Conservation (phyloP, 2,888 invertebrate genomes). For the Anodontia alba region DNA sequence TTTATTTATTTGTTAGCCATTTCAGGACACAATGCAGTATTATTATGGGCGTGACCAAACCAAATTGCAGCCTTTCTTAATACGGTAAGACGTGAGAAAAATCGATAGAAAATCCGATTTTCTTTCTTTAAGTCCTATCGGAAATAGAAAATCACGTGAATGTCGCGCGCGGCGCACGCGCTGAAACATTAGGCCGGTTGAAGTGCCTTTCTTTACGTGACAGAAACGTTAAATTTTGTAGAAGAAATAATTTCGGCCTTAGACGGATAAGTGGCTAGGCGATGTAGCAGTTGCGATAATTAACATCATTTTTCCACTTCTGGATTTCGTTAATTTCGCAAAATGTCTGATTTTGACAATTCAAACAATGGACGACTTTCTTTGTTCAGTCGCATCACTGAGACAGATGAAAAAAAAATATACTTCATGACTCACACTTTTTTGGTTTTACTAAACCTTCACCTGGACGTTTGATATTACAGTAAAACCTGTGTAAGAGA, state of each 20-base stretch:
- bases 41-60: background rate
- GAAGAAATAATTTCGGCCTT: conserved; percentile 10
- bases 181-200: background rate
- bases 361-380: background rate
- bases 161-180: conserved; percentile 19
- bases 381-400: background rate
- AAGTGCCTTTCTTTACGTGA: conserved; percentile 19
- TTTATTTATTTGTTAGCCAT: conserved; percentile 20
- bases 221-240: conserved; percentile 13
- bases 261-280: conserved; percentile 5
- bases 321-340: background rate
- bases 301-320: conserved; percentile 20
- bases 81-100: conserved; percentile 6
- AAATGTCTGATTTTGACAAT: background rate
- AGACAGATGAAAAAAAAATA: too few relatives aligned
- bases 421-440: too few relatives aligned
- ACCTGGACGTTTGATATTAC: too few relatives aligned
- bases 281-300: conserved; percentile 12
- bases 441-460: too few relatives aligned
- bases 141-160: conserved; percentile 20
- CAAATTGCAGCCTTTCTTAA: conserved; percentile 13
- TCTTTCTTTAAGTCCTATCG: background rate
- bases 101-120: conserved; percentile 5
- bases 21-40: conserved; percentile 9
- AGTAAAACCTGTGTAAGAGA: too few relatives aligned